Conservation (phyloP, 2,113 vertebrate species). For the human (Homo sapiens) region GRCh38 chr2:52627501-52628000, state of each 20-base stretch:
- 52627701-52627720: no score
- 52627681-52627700: accelerated
- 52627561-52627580: not conserved
- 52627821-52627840: no score
- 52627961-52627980: not conserved
- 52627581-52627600: not conserved
- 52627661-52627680: no score
- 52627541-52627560: not conserved
- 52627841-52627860: no score
- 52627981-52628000: not conserved
- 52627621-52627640: not conserved
- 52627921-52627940: not conserved
- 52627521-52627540: accelerated
- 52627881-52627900: no score
- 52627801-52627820: no score
- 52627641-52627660: not conserved
- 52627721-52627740: no score
- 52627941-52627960: not conserved
- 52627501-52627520: not conserved
- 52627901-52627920: no score
- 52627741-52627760: no score
- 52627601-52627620: not conserved
- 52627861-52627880: no score
- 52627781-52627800: no score
- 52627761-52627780: no score